Percentiles rank a stretch among this genome's conserved stretches.
phyloP scores from a whole-genome alignment of 92 coral and sea anemone genomes.

The Palythoa grandiflora region DNA sequence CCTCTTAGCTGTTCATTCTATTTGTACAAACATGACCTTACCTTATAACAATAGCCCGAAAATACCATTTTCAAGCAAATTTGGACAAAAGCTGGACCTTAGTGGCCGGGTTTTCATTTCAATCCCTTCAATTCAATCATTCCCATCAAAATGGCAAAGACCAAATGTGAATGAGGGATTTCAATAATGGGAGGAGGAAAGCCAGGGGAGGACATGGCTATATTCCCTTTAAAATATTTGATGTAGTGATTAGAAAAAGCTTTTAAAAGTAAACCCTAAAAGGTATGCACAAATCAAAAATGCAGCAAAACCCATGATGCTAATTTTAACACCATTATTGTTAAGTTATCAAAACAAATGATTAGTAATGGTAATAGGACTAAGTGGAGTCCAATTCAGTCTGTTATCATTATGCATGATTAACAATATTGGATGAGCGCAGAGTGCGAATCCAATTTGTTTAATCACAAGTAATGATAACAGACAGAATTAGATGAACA shows the following conservation, averaged over 20 bases:
- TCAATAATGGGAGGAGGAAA: background rate
- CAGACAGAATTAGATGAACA: too few species aligned
- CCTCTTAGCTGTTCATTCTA: background rate
- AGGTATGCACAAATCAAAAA: background rate
- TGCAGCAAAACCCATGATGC: background rate
- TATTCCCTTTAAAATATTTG: background rate
- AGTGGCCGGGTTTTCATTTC: background rate
- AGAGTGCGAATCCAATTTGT: too few species aligned
- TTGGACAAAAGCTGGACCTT: background rate
- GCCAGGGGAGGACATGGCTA: background rate
- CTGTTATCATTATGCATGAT: too few species aligned
- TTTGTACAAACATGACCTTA: background rate
- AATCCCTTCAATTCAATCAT: background rate
- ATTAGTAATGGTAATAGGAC: too few species aligned
- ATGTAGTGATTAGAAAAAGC: background rate
- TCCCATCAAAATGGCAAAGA: slow-evolving; percentile 4
- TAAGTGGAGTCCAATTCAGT: too few species aligned
- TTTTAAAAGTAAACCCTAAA: background rate
- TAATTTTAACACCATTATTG: background rate
- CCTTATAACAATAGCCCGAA: background rate
- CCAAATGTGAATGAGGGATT: background rate
- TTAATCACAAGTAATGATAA: too few species aligned
- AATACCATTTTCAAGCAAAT: background rate
- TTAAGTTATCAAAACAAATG: background rate
- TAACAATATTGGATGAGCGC: too few species aligned